Percentiles rank a stretch among this genome's conserved stretches.
These are phyloP conservation scores for Macquaria australasica DNA, from an alignment of 2,113 vertebrate genomes.

Conservation along the genomic window DNA sequence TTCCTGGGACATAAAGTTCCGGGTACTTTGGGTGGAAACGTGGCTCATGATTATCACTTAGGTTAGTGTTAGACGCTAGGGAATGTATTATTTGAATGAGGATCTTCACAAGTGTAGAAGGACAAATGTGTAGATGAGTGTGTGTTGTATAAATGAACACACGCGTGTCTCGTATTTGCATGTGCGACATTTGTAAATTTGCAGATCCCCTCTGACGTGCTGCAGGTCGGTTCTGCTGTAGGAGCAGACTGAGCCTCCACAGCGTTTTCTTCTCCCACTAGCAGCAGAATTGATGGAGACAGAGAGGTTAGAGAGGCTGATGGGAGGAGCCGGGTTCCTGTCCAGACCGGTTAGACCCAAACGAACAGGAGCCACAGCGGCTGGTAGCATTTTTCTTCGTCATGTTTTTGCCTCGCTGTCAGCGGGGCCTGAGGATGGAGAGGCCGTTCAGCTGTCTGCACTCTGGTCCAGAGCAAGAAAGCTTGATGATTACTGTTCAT, in stretches of 20 bases:
- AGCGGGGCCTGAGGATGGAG: not conserved
- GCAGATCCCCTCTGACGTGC: not conserved
- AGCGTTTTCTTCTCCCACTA: slow-evolving; percentile 27
- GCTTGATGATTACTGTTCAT: not conserved
- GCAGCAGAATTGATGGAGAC: slow-evolving; percentile 24
- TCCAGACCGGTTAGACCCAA: slow-evolving; percentile 24
- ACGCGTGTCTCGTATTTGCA: slow-evolving; percentile 18
- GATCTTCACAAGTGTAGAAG: not conserved
- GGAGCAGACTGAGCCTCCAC: not conserved
- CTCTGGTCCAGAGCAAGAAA: not conserved
- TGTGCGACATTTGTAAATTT: slow-evolving; percentile 26
- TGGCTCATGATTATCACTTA: too few species aligned
- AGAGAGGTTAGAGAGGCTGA: slow-evolving; percentile 23
- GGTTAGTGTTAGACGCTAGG: too few species aligned
- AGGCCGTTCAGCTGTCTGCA: slow-evolving; percentile 11
- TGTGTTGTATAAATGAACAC: not conserved
- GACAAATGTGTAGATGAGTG: not conserved
- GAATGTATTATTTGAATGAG: not conserved
- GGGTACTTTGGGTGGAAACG: too few species aligned
- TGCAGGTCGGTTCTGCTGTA: slow-evolving; percentile 6
- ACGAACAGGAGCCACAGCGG: slow-evolving; percentile 17
- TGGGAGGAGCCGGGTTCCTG: slow-evolving; percentile 12
- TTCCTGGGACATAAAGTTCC: too few species aligned
- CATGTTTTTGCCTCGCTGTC: not conserved
- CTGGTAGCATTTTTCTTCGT: not conserved